A percentile compares a stretch with the other conserved stretches of the same genome.
Evolutionary conservation across 2,113 vertebrate genomes (phyloP).

Genomic region (Caranx melampygus): DNA sequence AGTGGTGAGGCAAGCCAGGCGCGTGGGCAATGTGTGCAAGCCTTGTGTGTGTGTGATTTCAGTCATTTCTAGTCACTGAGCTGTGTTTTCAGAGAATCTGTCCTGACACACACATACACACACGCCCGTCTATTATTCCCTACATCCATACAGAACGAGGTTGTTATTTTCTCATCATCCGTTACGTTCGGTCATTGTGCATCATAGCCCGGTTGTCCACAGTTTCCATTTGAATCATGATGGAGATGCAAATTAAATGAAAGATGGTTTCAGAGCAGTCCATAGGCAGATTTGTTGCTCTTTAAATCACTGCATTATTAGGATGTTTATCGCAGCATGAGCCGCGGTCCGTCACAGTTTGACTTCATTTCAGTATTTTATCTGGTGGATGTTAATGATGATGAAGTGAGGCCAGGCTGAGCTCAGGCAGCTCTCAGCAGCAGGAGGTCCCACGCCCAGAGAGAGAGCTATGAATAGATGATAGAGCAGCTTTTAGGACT

Average conservation of each 20-base stretch:
- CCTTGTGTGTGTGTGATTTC: constrained; percentile 58
- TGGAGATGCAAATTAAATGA: constrained; percentile 29
- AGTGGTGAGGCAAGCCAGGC: constrained; percentile 66
- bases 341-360: constrained; percentile 34
- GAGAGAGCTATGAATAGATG: constrained; percentile 72
- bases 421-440: constrained; percentile 69
- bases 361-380: constrained; percentile 52
- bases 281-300: constrained; percentile 44
- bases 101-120: constrained; percentile 12
- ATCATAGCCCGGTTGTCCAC: constrained; percentile 10
- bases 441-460: constrained; percentile 50
- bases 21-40: constrained; percentile 60
- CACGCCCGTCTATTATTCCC: background rate
- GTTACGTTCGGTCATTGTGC: background rate
- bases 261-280: constrained; percentile 11
- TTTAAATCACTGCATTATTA: constrained; percentile 52
- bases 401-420: constrained; percentile 58
- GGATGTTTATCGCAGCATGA: constrained; percentile 63
- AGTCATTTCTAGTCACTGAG: constrained; percentile 51
- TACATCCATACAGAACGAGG: constrained; percentile 17
- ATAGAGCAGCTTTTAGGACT: constrained; percentile 57
- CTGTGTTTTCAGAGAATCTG: constrained; percentile 38
- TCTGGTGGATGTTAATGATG: constrained; percentile 60
- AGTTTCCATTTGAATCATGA: constrained; percentile 24
- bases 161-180: constrained; percentile 17